Conservation (phyloP, 2,113 vertebrate genomes). For the Mirza zaza region DNA sequence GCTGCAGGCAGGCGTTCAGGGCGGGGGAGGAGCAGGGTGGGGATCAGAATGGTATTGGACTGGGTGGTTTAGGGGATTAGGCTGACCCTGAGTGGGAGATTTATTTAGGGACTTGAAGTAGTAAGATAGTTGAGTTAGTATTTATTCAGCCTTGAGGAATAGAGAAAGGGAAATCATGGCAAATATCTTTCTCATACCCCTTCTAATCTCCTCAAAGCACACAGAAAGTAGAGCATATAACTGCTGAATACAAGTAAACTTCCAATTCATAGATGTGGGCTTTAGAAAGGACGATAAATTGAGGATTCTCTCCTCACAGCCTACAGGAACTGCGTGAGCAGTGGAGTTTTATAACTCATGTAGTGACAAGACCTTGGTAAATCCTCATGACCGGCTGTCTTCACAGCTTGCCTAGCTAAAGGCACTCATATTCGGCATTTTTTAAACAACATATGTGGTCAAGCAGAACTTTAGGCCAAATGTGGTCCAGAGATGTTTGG, state of each 20-base stretch:
- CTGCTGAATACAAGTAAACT: background rate
- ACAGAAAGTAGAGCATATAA: background rate
- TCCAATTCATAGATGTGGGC: too few relatives aligned
- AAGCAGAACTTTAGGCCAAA: background rate
- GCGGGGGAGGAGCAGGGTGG: fast-evolving
- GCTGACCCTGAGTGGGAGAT: background rate
- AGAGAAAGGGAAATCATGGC: background rate
- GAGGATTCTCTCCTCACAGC: background rate
- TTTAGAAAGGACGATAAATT: fast-evolving
- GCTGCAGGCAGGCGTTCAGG: background rate
- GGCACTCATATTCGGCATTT: background rate
- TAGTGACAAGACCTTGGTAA: background rate
- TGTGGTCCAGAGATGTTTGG: background rate
- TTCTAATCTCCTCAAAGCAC: background rate
- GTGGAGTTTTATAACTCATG: background rate
- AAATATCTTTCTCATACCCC: background rate
- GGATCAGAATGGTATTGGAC: background rate
- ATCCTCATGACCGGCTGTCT: background rate
- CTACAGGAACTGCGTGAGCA: background rate
- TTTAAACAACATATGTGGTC: background rate
- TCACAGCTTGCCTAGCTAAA: background rate
- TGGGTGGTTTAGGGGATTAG: background rate
- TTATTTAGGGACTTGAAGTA: background rate
- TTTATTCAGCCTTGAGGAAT: conserved; percentile 28
- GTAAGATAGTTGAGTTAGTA: background rate